Conservation (phyloP, 2,888 invertebrate species). For the Nomada fucata region DNA sequence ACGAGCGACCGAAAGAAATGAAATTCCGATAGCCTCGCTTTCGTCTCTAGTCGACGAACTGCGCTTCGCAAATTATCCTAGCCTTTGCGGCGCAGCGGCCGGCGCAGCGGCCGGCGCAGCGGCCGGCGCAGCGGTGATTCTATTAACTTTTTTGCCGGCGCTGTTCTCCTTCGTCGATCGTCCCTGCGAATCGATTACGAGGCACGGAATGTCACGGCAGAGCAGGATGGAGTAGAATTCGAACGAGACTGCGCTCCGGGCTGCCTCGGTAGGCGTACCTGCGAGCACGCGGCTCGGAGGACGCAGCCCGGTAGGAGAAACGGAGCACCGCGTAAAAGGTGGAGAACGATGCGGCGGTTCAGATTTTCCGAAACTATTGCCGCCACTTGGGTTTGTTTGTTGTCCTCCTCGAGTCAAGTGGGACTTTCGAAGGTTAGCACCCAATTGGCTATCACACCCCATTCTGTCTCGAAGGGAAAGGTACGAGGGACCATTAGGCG, state of each 20-base stretch:
- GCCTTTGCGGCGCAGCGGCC: slow-evolving; percentile 4
- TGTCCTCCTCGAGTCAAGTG: slow-evolving; percentile 76
- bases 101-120: neutral
- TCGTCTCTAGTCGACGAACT: slow-evolving; percentile 30
- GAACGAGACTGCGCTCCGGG: too few relatives aligned
- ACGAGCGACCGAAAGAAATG: slow-evolving; percentile 12
- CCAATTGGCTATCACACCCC: slow-evolving; percentile 76
- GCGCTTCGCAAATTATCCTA: slow-evolving; percentile 38
- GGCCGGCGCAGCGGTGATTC: neutral
- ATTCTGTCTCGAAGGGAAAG: slow-evolving; percentile 68
- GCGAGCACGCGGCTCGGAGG: neutral
- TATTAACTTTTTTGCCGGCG: slow-evolving; percentile 24
- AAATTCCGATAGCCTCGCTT: slow-evolving; percentile 18
- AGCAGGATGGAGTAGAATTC: neutral
- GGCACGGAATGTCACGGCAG: neutral
- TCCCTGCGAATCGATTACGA: slow-evolving; percentile 6
- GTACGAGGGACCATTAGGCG: slow-evolving; percentile 72
- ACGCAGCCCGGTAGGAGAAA: neutral
- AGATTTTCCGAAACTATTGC: slow-evolving; percentile 1
- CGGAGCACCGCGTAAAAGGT: slow-evolving; percentile 20
- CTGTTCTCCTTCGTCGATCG: neutral
- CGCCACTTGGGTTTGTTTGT: slow-evolving; percentile 71
- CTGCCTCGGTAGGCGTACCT: neutral
- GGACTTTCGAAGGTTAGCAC: slow-evolving; percentile 74
- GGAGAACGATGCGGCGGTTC: slow-evolving; percentile 14